phyloP scores from a whole-genome alignment of 2,888 invertebrate species.

The Epistrophella euchroma region DNA sequence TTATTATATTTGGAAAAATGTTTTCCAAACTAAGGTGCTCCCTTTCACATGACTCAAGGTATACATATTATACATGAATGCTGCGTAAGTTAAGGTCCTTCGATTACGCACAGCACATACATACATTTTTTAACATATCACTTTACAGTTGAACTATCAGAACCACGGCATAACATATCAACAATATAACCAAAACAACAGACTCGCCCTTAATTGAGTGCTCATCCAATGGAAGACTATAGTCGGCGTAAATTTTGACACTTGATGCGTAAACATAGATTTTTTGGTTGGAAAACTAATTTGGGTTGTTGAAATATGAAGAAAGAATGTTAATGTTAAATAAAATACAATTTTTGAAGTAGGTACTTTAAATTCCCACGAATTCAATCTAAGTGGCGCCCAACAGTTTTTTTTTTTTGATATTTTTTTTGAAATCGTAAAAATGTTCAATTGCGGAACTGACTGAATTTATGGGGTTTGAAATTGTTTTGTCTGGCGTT shows the following conservation, averaged over 20 bases:
- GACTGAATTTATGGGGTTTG: neutral
- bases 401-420: neutral
- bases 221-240: constrained; percentile 6
- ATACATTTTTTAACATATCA: constrained; percentile 67
- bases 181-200: constrained; percentile 10
- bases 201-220: constrained; percentile 52
- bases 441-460: neutral
- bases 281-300: constrained; percentile 61
- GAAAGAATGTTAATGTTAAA: neutral
- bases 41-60: constrained; percentile 15
- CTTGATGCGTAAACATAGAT: constrained; percentile 71
- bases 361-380: neutral
- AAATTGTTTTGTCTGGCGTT: neutral
- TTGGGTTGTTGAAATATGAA: constrained; percentile 64
- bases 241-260: constrained; percentile 73
- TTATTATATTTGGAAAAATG: constrained; percentile 15
- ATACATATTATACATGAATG: neutral
- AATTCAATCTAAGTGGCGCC: constrained; percentile 24
- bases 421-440: neutral
- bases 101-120: constrained; percentile 23
- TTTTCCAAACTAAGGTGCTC: neutral
- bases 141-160: constrained; percentile 44
- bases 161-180: constrained; percentile 12
- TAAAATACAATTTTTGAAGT: neutral
- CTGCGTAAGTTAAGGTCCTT: constrained; percentile 26